phyloP scores from a whole-genome alignment of 35 echinoderm and acorn worm genomes.

The Stichopus chloronotus region DNA sequence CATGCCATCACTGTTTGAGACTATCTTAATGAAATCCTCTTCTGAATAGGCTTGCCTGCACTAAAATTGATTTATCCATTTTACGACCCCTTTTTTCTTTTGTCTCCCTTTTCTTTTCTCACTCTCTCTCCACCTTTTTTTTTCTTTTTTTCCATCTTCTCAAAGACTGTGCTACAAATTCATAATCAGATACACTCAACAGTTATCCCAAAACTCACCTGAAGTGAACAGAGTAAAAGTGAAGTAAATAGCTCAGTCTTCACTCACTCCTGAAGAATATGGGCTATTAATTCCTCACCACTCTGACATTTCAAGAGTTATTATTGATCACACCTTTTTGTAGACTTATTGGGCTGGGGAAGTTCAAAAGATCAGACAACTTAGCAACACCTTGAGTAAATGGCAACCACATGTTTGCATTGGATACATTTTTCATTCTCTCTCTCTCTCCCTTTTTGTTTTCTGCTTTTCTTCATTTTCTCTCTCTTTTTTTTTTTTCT shows the following conservation, averaged over 20 bases:
- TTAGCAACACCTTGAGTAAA: slow-evolving; percentile 33
- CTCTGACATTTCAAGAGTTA: slow-evolving; percentile 46
- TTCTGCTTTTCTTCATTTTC: not conserved
- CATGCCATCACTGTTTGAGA: too few species aligned
- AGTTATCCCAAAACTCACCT: not conserved
- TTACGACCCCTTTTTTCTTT: not conserved
- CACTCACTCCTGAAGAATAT: slow-evolving; percentile 9
- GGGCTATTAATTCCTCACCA: slow-evolving; percentile 1
- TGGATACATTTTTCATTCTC: not conserved
- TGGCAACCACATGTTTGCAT: slow-evolving; percentile 24
- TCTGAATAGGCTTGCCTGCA: too few species aligned
- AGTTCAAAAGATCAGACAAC: slow-evolving; percentile 36
- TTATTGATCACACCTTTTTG: slow-evolving; percentile 19
- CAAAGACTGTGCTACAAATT: not conserved
- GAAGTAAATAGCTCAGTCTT: not conserved
- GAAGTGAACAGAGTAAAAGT: too few species aligned
- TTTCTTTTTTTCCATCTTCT: not conserved
- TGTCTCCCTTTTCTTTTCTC: not conserved
- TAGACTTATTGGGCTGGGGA: slow-evolving; percentile 16
- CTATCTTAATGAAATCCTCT: too few species aligned
- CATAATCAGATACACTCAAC: not conserved
- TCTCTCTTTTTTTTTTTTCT: not conserved
- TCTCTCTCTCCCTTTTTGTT: not conserved
- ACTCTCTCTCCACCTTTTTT: not conserved
- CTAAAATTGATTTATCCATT: slow-evolving; percentile 11